A percentile compares a stretch with the other conserved stretches of the same genome.
Evolutionary conservation across 2,113 vertebrate species (phyloP).

Genomic region (Bubo blakistoni): DNA sequence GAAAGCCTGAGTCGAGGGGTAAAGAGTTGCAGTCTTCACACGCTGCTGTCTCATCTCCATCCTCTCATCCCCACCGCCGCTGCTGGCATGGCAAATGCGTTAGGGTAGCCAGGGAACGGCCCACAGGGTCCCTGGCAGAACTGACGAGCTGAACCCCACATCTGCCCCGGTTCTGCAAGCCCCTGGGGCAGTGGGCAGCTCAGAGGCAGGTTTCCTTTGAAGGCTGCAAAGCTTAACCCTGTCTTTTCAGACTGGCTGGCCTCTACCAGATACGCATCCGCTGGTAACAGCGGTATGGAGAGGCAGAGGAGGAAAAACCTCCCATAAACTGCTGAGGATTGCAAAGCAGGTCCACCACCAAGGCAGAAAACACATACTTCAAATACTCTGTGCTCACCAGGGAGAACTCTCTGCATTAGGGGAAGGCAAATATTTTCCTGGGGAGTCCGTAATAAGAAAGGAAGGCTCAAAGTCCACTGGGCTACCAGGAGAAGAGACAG

Average conservation of each 20-base stretch:
- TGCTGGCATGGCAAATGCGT: fast-evolving
- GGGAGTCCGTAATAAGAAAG: background rate
- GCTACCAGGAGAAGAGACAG: background rate
- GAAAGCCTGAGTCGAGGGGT: background rate
- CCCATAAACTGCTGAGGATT: background rate
- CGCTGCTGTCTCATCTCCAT: background rate
- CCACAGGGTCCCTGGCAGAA: background rate
- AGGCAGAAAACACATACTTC: background rate
- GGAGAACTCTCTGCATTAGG: background rate
- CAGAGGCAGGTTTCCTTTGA: background rate
- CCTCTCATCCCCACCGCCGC: background rate
- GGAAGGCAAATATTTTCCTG: background rate
- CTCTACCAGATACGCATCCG: fast-evolving
- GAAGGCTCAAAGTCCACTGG: background rate
- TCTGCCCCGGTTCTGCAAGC: background rate
- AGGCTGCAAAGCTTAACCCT: background rate
- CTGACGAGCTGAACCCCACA: background rate
- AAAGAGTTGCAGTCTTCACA: background rate
- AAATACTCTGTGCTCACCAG: background rate
- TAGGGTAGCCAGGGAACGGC: background rate
- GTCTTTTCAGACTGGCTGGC: background rate
- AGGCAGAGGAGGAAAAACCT: background rate
- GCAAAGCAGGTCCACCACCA: background rate
- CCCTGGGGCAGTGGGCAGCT: background rate
- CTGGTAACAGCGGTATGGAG: background rate